These are phyloP conservation scores for Muschampia staudingeri DNA, from an alignment of 2,888 invertebrate genomes.

Conservation along the genomic window DNA sequence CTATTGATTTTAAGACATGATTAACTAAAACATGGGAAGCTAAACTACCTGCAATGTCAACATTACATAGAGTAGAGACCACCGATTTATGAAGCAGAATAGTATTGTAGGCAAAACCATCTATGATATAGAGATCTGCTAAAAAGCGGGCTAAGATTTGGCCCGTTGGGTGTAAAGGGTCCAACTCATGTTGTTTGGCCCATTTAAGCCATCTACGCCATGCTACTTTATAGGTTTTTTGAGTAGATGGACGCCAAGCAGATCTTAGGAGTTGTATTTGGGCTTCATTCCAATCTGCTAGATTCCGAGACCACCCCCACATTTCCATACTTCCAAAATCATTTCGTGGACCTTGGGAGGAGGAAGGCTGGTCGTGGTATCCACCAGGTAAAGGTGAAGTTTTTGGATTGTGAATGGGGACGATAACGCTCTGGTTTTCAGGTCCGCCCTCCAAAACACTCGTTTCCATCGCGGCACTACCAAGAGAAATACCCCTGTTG, in stretches of 20 bases:
- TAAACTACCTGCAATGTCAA: constrained; percentile 33
- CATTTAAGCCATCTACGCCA: constrained; percentile 48
- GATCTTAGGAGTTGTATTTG: constrained; percentile 11
- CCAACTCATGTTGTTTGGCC: constrained; percentile 13
- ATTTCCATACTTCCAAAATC: constrained; percentile 42
- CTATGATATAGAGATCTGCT: constrained; percentile 50
- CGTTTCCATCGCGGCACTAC: too few species aligned
- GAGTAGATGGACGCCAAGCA: constrained; percentile 48
- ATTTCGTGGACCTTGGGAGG: constrained; percentile 21
- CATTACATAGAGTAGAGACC: constrained; percentile 58
- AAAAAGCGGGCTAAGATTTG: constrained; percentile 39
- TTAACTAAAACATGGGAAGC: constrained; percentile 53
- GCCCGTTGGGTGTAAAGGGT: constrained; percentile 35
- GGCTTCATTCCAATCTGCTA: not conserved
- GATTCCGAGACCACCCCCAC: constrained; percentile 42
- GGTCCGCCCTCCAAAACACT: too few species aligned
- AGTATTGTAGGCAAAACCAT: constrained; percentile 54
- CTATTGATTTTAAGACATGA: constrained; percentile 54
- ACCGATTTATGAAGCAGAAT: constrained; percentile 21
- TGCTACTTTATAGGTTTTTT: constrained; percentile 44
- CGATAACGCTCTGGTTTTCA: too few species aligned
- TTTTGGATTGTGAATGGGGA: too few species aligned
- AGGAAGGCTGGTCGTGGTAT: constrained; percentile 35
- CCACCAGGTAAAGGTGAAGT: not conserved
- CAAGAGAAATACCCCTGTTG: too few species aligned